phyloP scores from a whole-genome alignment of 2,888 invertebrate genomes.

The Oxycera nigricornis region DNA sequence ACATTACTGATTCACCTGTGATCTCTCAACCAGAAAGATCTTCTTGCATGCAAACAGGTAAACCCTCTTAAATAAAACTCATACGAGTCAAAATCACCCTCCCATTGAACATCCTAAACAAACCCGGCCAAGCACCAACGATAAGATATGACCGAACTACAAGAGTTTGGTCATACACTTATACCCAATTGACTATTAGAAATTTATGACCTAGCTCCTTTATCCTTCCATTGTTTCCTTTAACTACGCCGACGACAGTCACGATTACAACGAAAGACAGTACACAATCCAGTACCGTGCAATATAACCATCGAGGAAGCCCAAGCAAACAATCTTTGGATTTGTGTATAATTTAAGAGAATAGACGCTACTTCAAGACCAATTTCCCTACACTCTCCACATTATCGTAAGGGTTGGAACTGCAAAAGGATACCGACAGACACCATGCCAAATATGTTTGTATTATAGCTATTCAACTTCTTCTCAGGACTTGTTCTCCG shows the following conservation, averaged over 20 bases:
- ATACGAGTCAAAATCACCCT: not conserved
- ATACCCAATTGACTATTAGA: slow-evolving; percentile 35
- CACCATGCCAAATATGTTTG: not conserved
- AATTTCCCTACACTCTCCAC: slow-evolving; percentile 8
- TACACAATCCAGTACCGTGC: not conserved
- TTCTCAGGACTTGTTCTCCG: not conserved
- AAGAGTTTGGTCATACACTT: slow-evolving; percentile 28
- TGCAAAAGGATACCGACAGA: slow-evolving; percentile 16
- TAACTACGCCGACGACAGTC: not conserved
- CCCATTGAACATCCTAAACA: slow-evolving; percentile 2
- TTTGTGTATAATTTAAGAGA: slow-evolving; percentile 13
- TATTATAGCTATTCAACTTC: slow-evolving; percentile 19
- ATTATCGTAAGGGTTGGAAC: not conserved
- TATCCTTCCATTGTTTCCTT: slow-evolving; percentile 6
- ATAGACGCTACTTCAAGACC: slow-evolving; percentile 6
- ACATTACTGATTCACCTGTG: not conserved
- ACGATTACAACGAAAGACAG: slow-evolving; percentile 8
- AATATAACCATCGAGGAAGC: not conserved
- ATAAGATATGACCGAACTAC: slow-evolving; percentile 18
- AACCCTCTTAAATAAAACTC: slow-evolving; percentile 11
- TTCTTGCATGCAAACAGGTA: slow-evolving; percentile 3
- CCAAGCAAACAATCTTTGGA: slow-evolving; percentile 24
- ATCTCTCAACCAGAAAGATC: not conserved
- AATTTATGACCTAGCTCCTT: slow-evolving; percentile 36
- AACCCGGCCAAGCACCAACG: not conserved